Evolutionary conservation across 2,888 invertebrate species (phyloP), one percentile per base, ranked within the genome.

Genomic region (Drosophila cognata): DNA sequence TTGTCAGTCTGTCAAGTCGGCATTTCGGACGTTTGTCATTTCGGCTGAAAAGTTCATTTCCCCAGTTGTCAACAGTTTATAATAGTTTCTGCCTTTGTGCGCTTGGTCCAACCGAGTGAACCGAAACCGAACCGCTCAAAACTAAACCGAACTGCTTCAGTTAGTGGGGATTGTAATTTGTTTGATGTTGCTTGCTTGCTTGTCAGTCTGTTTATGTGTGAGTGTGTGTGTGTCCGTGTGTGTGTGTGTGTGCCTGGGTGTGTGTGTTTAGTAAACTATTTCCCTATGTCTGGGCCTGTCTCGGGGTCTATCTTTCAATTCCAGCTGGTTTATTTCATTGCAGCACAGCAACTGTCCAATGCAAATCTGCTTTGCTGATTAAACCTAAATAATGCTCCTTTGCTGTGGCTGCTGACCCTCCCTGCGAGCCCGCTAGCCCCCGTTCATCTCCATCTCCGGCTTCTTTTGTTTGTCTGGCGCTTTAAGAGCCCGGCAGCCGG

Each of bases 291-390:
- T 75, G 74, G 55, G 41, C 16, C 57, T 71, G 67, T 76, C 77
- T 67, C 61, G 63, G 74, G 72, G 57, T 74, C 64, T 60, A 72
- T 74, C 72, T 77, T 82, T 86, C 81, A 82, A 82, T 85, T 87
- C 87, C 87, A 85, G 76, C 86, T 82, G 86, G 88, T 82, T 86
- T 87, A 84, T 77, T 87, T 81, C 86, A 86, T 77, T 81, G 73
- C 74, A 72, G 62, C 68, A 74, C 74, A 71, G 72, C 71, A 66
- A 73, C 76, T 73, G 84, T 84, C 74, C 75, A 77, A 87, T 86
- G 86, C 81, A 86, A 88, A 87, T 87, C 88, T 84, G 81, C 77
- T 82, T 82, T 86, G 74, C 86, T 87, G 86, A 87, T 87, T 87
- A 87, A 88, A 88, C 86, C 84, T 81, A 84, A 85, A 85, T 85